Evolutionary conservation across 2,888 invertebrate genomes (phyloP), one percentile per base, ranked within the genome.

Genomic region (Drosophila setosimentum): DNA sequence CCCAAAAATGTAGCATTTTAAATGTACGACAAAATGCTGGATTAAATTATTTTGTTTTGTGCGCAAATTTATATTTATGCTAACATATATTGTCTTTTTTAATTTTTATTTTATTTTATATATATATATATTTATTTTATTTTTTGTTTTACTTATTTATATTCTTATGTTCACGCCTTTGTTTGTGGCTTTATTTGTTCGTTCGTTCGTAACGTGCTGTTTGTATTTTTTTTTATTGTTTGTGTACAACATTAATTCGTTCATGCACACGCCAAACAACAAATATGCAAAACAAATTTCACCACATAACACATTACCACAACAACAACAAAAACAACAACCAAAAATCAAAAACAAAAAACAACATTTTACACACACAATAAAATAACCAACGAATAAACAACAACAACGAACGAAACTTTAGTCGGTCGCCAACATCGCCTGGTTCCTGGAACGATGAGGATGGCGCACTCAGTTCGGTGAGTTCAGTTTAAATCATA

Each of bases 381-480:
- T 65, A 68, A 78, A 68, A 78, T 53, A 68, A 78, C 73, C 57
- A 70, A 69, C 54, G 32, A 54, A 64, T 60, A 18, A 24, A 45
- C 13, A 45, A 45, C 16, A 68, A 71, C 53, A 51, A 68, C 58
- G 24, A 53, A 49, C 59, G 65, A 37, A 64, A 65, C 68, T 50
- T 67, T 65, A 93, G 93, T 87, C 92, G 93, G 53, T 92, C 93
- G 64, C 93, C 93, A 73, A 91, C 92, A 58, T 93, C 93, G 49
- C 93, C 93, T 35, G 91, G 92, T 68, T 92, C 92, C 4, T 93
- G 93, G 93, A 93, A 92, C 73, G 93, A 93, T 73, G 93, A 93
- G 65, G 93, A 93, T 67, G 92, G 91, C 37, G 91, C 91, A 13
- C 76, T 92, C 59, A 93, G 91, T 80, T 92, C 92, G 84, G 93